phyloP scores from a whole-genome alignment of 2,888 invertebrate genomes.

The Eilema sororculum region DNA sequence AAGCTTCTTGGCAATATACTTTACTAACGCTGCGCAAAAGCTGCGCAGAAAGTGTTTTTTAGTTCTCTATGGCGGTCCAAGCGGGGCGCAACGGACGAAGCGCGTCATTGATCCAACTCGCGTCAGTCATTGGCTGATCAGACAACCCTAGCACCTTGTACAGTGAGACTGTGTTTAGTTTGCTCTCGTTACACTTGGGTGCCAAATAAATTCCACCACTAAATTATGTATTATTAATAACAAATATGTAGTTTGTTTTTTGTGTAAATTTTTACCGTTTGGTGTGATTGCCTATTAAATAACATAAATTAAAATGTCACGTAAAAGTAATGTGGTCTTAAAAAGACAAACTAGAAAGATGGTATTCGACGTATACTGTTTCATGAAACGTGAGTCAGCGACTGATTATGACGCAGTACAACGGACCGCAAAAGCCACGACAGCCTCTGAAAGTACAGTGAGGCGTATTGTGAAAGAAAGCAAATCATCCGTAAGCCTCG shows the following conservation, averaged over 20 bases:
- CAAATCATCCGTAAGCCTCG: background rate
- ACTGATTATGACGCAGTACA: background rate
- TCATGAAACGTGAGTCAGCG: background rate
- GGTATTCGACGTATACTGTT: background rate
- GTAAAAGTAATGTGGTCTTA: background rate
- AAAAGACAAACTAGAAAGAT: background rate
- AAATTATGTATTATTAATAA: too few relatives aligned
- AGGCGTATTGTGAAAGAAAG: background rate
- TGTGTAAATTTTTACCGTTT: background rate
- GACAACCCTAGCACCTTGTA: background rate
- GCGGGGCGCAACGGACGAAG: background rate
- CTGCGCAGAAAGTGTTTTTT: background rate
- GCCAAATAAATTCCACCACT: background rate
- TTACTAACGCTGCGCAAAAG: background rate
- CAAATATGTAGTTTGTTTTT: too few relatives aligned
- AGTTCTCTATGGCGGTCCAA: background rate
- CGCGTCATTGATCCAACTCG: background rate
- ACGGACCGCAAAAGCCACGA: background rate
- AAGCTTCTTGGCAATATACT: background rate
- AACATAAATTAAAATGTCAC: background rate
- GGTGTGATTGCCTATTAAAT: background rate
- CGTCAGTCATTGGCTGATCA: background rate
- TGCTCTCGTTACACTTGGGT: background rate
- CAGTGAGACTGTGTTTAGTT: background rate
- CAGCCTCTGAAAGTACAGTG: background rate